Base-by-base conservation (phyloP, 2,888 invertebrate species). In the Bellardia bayeri region DNA sequence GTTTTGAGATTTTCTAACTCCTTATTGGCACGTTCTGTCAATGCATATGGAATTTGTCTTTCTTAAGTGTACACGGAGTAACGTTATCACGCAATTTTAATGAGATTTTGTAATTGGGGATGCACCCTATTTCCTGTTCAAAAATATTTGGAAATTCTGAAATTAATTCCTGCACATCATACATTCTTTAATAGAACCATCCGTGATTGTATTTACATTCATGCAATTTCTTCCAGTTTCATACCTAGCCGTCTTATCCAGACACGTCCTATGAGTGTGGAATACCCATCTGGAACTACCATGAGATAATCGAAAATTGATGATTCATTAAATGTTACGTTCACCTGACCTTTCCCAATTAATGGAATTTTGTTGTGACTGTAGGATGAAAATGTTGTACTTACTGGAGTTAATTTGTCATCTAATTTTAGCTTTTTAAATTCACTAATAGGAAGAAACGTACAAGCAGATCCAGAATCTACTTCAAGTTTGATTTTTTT, bases 391-490 rank as follows among this genome's bases (percentile, higher is more conserved):
- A 23, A 23, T 23, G 0, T 23, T 23, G 56, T 85, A 85, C 66
- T 63, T 49, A 72, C 14, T 66, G 76, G n/a, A 0, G 71, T 61
- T n/a, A 86, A 13, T 23, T 40, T 63, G 3, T 51, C 51, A 45
- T 42, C 40, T 13, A 72, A 49, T 5, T 72, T 40, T 7, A 86
- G 33, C n/a, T 76, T 45, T 23, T 72, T 23, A 23, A 58, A 72
- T 40, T 56, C 2, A 7, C 49, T 71, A 51, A 78, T 56, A 16
- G 83, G 83, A 9, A 87, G 58, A 56, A 87, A 83, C n/a, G 71
- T 71, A 45, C 71, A 83, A 3, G 78, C 87, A 2, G 66, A 83
- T 2, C 87, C 87, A 14, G 83, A 81, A n/a, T 78, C 58, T 30
- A 78, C 56, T 56, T 78, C 68, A 14, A 78, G 68, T 78, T 58